Evolutionary conservation across 2,888 invertebrate species (phyloP).

Genomic region (Siphlonurus alternatus): DNA sequence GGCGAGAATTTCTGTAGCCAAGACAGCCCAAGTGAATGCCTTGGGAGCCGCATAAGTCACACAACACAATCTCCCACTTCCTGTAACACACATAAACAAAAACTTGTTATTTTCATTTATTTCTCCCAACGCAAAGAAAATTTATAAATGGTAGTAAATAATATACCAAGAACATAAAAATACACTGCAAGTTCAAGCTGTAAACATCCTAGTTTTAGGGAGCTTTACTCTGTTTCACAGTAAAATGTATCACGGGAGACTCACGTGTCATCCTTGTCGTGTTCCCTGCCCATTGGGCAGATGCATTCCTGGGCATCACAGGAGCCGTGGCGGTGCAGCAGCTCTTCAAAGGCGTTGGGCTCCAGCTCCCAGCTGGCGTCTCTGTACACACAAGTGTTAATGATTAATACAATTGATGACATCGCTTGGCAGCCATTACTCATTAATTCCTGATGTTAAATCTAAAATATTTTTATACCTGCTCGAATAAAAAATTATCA

Average conservation of each 20-base stretch:
- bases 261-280: conserved; percentile 27
- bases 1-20: background rate
- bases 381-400: conserved; percentile 27
- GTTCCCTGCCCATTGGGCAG: conserved; percentile 38
- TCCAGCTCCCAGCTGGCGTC: conserved; percentile 73
- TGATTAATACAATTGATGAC: background rate
- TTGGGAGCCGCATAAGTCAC: conserved; percentile 35
- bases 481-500: conserved; percentile 8
- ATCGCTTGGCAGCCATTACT: too few relatives aligned
- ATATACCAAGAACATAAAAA: too few relatives aligned
- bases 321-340: conserved; percentile 38
- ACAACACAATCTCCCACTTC: conserved; percentile 35
- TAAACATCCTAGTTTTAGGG: too few relatives aligned
- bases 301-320: conserved; percentile 43
- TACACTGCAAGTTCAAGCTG: too few relatives aligned
- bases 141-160: too few relatives aligned
- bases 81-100: conserved; percentile 19
- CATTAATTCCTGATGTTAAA: too few relatives aligned
- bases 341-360: conserved; percentile 56
- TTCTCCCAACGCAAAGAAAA: background rate
- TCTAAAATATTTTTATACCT: too few relatives aligned
- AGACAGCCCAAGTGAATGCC: conserved; percentile 35
- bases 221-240: too few relatives aligned
- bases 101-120: background rate
- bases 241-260: too few relatives aligned